These are phyloP conservation scores for Chaetogeoica ovagalla DNA, from an alignment of 2,888 invertebrate species.

Conservation along the genomic window DNA sequence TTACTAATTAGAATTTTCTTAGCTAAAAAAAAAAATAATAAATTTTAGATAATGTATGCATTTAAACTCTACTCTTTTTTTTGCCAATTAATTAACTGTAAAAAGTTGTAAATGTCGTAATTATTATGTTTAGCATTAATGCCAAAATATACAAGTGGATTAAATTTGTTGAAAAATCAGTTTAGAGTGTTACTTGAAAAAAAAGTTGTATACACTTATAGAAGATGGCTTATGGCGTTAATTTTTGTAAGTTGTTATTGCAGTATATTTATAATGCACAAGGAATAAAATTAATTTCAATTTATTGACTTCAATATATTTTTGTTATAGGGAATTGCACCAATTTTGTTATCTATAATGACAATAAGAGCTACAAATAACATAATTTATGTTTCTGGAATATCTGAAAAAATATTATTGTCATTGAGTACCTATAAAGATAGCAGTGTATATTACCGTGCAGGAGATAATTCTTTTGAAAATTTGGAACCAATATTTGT, in stretches of 20 bases:
- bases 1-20: too few species aligned
- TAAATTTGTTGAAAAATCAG: constrained; percentile 55
- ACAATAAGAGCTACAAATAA: background rate
- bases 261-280: background rate
- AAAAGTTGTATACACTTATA: constrained; percentile 58
- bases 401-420: background rate
- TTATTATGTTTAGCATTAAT: constrained; percentile 43
- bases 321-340: constrained; percentile 24
- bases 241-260: constrained; percentile 57
- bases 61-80: too few species aligned
- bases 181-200: constrained; percentile 59
- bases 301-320: background rate
- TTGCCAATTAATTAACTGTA: background rate
- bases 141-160: constrained; percentile 41
- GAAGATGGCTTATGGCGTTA: constrained; percentile 58
- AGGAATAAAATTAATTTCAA: background rate
- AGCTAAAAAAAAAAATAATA: too few species aligned
- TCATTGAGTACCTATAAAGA: constrained; percentile 25
- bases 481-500: constrained; percentile 30
- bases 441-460: constrained; percentile 36
- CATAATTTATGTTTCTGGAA: background rate
- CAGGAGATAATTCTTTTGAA: constrained; percentile 8
- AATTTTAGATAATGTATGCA: too few species aligned
- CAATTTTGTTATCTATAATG: constrained; percentile 10
- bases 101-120: background rate